These are phyloP conservation scores for Salpingus planirostris DNA, from an alignment of 2,888 invertebrate species.

Conservation along the genomic window DNA sequence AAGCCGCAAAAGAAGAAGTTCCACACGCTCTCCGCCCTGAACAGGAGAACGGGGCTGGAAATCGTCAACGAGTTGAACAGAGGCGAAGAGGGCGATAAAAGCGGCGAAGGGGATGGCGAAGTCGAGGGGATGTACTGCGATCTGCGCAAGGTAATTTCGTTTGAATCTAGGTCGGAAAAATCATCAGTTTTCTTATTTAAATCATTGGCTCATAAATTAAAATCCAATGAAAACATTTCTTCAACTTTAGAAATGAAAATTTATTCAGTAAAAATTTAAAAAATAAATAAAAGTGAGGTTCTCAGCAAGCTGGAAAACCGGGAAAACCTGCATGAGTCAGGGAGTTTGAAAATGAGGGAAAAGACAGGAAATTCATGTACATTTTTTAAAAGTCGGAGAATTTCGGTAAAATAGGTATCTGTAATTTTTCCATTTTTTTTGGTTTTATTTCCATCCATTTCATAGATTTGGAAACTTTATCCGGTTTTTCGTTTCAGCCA, in stretches of 20 bases:
- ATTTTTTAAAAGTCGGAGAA: too few relatives aligned
- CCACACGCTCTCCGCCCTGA: conserved; percentile 12
- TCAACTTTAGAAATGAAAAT: not conserved
- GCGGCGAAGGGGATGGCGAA: conserved; percentile 1
- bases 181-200: not conserved
- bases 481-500: conserved; percentile 3
- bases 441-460: not conserved
- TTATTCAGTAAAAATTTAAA: too few relatives aligned
- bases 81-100: not conserved
- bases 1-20: conserved; percentile 19
- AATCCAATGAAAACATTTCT: too few relatives aligned
- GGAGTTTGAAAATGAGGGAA: too few relatives aligned
- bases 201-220: too few relatives aligned
- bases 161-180: not conserved
- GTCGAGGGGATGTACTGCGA: conserved; percentile 6
- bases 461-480: not conserved
- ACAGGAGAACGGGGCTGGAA: conserved; percentile 5
- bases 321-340: not conserved
- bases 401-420: too few relatives aligned
- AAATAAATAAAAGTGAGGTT: too few relatives aligned
- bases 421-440: too few relatives aligned
- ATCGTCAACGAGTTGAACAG: conserved; percentile 1
- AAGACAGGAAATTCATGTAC: too few relatives aligned
- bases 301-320: not conserved
- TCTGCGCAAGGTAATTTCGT: conserved; percentile 8